Evolutionary conservation across 2,888 invertebrate species (phyloP).

Genomic region (Andrena dorsata): DNA sequence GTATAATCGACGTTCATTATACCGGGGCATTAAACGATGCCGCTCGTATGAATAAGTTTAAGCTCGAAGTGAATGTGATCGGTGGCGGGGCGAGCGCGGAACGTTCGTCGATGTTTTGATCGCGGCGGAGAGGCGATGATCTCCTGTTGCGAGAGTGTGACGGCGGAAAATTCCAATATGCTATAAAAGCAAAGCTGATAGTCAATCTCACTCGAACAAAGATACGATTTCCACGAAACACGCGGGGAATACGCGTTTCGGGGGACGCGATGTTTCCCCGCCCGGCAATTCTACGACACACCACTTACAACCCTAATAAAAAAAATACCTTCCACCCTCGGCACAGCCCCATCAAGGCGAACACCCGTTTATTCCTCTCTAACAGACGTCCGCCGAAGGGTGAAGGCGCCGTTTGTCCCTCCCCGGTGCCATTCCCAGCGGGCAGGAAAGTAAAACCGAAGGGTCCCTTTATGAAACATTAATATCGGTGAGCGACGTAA

Average conservation of each 20-base stretch:
- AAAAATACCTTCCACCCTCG: conserved; percentile 21
- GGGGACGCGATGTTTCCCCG: neutral
- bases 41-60: neutral
- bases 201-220: neutral
- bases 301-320: conserved; percentile 20
- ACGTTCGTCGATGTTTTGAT: no score
- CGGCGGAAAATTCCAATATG: no score
- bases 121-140: no score
- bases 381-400: neutral
- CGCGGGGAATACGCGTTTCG: neutral
- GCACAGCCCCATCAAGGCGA: conserved; percentile 11
- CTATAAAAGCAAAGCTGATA: neutral
- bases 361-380: conserved; percentile 10
- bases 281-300: conserved; percentile 6
- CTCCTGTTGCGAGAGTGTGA: no score
- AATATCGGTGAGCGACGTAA: conserved; percentile 24
- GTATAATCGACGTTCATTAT: neutral
- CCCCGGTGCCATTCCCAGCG: neutral
- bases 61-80: neutral
- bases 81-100: no score
- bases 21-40: neutral
- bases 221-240: neutral
- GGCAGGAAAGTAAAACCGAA: conserved; percentile 15
- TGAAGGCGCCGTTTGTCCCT: neutral
- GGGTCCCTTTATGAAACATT: conserved; percentile 32